Evolutionary conservation across 2,113 vertebrate genomes (phyloP).

Genomic region (Pithys albifrons): DNA sequence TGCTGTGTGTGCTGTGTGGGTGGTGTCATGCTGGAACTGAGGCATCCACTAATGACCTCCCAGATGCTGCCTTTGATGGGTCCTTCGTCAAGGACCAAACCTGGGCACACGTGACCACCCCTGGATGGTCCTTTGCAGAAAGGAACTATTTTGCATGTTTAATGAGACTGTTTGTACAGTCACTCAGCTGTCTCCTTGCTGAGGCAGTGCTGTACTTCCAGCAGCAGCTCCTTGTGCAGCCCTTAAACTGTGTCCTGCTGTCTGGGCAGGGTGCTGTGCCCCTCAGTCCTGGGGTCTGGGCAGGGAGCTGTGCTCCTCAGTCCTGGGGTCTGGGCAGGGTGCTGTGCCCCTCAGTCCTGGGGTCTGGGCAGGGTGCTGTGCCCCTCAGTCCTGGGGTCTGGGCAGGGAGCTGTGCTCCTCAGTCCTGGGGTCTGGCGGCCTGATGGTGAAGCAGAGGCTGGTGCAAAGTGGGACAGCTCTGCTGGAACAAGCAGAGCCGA

Average conservation of each 20-base stretch:
- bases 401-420: too few species aligned
- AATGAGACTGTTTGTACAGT: background rate
- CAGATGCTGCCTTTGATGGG: background rate
- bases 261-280: background rate
- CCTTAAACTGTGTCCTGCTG: fast-evolving
- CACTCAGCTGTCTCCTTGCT: background rate
- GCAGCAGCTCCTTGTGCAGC: fast-evolving
- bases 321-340: background rate
- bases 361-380: background rate
- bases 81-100: background rate
- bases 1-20: fast-evolving
- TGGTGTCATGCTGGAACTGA: background rate
- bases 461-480: constrained; percentile 12
- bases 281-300: too few species aligned
- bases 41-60: background rate
- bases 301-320: too few species aligned
- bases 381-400: background rate
- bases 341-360: background rate
- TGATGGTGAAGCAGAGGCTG: background rate
- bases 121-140: too few species aligned
- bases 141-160: background rate
- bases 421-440: background rate
- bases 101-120: background rate
- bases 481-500: background rate
- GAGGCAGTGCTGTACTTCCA: background rate